Conservation (phyloP, 2,113 vertebrate genomes). For the Saguinus midas region DNA sequence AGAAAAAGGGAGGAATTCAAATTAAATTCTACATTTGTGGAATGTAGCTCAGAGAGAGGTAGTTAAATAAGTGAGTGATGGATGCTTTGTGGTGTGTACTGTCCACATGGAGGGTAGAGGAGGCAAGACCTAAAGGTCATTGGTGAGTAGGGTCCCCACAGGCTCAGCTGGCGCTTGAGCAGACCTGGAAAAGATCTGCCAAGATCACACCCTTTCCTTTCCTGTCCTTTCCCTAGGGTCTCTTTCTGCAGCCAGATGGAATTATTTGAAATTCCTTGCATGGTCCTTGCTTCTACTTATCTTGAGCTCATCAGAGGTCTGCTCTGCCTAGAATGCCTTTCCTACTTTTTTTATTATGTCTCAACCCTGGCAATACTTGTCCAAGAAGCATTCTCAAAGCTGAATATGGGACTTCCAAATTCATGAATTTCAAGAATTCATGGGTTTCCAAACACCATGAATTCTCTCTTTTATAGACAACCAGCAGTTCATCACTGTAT, state of each 20-base stretch:
- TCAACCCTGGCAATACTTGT: background rate
- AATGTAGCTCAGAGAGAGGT: background rate
- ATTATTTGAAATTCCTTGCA: background rate
- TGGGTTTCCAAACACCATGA: background rate
- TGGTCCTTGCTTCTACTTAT: background rate
- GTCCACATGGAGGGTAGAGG: background rate
- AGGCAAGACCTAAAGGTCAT: background rate
- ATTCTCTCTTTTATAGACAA: background rate
- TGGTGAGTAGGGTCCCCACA: background rate
- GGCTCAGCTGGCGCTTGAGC: background rate
- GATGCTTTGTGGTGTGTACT: background rate
- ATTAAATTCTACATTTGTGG: slow-evolving; percentile 19
- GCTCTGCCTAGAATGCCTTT: background rate
- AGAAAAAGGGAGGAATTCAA: slow-evolving; percentile 4
- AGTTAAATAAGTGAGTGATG: background rate
- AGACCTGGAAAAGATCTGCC: background rate
- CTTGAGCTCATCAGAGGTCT: background rate
- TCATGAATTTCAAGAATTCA: no score
- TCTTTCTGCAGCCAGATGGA: background rate
- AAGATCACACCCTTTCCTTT: background rate
- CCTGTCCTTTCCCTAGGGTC: no score
- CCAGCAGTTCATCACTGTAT: background rate
- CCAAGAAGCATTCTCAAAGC: background rate
- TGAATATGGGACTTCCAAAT: background rate
- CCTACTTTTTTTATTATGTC: background rate